Conservation (phyloP, 2,113 vertebrate genomes). For the Megaceryle maxima region DNA sequence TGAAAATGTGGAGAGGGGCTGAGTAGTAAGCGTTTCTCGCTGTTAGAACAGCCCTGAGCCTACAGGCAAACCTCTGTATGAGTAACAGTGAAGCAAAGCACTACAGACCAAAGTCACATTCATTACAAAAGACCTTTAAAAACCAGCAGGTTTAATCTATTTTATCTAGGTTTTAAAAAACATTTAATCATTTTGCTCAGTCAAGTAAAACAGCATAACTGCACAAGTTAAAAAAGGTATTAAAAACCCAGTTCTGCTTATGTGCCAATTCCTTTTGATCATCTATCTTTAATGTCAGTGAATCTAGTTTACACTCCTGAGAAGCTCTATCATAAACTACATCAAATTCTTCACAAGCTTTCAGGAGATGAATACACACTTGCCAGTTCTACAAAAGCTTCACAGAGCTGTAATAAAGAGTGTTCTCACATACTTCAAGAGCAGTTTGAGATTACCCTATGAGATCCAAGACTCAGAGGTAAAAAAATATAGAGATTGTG, state of each 20-base stretch:
- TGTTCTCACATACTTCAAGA: conserved; percentile 21
- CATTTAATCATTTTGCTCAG: neutral
- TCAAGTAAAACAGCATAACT: neutral
- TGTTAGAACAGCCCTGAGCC: neutral
- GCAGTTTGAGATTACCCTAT: neutral
- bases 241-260: neutral
- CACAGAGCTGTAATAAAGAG: conserved; percentile 10
- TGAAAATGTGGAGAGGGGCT: neutral
- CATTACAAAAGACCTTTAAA: neutral
- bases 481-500: neutral
- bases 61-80: neutral
- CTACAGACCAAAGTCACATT: neutral
- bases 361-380: conserved; percentile 41
- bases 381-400: conserved; percentile 38
- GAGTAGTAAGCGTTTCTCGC: neutral
- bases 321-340: conserved; percentile 20
- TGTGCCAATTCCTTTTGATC: neutral
- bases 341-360: conserved; percentile 54
- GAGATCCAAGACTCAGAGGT: neutral
- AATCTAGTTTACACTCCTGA: conserved; percentile 56
- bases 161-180: neutral
- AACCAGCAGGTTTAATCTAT: neutral
- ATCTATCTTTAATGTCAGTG: conserved; percentile 36
- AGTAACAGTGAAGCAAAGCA: neutral
- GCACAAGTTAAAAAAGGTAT: neutral